Percentiles rank a stretch among this genome's conserved stretches.
Conservation (phyloP, 1,140 invertebrate species). For the Brachionus calyciflorus region DNA sequence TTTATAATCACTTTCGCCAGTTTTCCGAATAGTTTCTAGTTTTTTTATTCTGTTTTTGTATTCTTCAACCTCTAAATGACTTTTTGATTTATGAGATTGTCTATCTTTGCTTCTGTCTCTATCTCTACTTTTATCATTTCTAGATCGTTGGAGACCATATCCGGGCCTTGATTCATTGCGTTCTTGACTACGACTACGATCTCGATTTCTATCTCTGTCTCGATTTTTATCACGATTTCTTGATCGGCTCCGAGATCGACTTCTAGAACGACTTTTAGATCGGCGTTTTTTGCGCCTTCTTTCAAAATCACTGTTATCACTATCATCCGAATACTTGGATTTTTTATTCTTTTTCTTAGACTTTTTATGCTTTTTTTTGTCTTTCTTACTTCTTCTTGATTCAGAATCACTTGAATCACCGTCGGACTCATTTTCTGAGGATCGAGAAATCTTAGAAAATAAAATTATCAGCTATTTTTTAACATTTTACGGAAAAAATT, state of each 20-base stretch:
- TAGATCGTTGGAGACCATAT: background rate
- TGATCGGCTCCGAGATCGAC: background rate
- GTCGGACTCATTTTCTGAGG: slow-evolving; percentile 1
- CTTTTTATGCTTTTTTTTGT: slow-evolving; percentile 27
- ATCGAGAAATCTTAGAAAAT: slow-evolving; percentile 17
- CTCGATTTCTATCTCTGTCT: background rate
- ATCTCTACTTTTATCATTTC: background rate
- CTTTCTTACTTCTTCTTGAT: background rate
- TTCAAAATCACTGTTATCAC: background rate
- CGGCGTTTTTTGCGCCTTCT: background rate
- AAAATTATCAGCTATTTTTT: background rate
- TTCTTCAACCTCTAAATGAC: background rate
- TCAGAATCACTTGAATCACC: slow-evolving; percentile 13
- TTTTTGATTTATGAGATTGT: background rate
- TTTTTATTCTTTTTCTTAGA: slow-evolving; percentile 26
- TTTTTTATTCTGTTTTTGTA: slow-evolving; percentile 39
- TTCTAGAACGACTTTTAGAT: no score
- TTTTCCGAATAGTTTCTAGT: slow-evolving; percentile 14
- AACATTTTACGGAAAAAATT: background rate
- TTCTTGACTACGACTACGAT: background rate
- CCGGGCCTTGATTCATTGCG: background rate
- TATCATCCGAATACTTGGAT: slow-evolving; percentile 22
- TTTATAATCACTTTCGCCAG: background rate
- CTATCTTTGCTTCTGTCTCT: background rate
- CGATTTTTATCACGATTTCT: background rate